Evolutionary conservation across 2,797 vertebrate species (phyloP), one percentile per base, ranked within the genome.

Genomic region (Rhynchonycteris naso): DNA sequence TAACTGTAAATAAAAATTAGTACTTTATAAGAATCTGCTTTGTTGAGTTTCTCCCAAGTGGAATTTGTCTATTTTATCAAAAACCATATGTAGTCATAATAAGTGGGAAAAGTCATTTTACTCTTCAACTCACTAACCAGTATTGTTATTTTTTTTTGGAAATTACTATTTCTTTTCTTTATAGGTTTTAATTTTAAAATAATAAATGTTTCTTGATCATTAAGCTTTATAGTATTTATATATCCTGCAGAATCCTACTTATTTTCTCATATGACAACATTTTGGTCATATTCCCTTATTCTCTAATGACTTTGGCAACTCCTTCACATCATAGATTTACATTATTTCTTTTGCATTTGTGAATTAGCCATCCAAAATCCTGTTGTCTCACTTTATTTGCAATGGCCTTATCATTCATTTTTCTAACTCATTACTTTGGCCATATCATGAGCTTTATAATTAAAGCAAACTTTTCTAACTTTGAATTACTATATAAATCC

Each of bases 1-100:
- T 61, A 52, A 10, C 1, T 4, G 43, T 58, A 38, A 58, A 78
- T 18, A 10, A 52, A 94, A 90, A 30, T 30, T 72, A 12, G 3
- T 58, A 2, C 6, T 78, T 84, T 16, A 54, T 15, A 63, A 30
- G 19, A 87, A 14, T 75, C 26, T 66, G 21, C 59, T 89, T 74
- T 78, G 8, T 69, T 85, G 6, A 94, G 43, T 65, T 11, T 52
- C 10, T 92, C 19, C 63, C 63, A 56, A 35, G 7, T 61, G 38
- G 7, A 93, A 85, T 47, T 91, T 88, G 14, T 0, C 63, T 24
- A 81, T 93, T 92, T 78, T 80, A 74, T 84, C 35, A 58, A 93
- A 94, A 58, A 78, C 22, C 1, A 38, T 38, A 56, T n/a, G n/a
- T 14, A 22, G 7, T 38, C 5, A 59, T 13, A 22, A 22, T 35